Evolutionary conservation across 2,113 vertebrate genomes (phyloP).

Genomic region (Vicugna pacos): DNA sequence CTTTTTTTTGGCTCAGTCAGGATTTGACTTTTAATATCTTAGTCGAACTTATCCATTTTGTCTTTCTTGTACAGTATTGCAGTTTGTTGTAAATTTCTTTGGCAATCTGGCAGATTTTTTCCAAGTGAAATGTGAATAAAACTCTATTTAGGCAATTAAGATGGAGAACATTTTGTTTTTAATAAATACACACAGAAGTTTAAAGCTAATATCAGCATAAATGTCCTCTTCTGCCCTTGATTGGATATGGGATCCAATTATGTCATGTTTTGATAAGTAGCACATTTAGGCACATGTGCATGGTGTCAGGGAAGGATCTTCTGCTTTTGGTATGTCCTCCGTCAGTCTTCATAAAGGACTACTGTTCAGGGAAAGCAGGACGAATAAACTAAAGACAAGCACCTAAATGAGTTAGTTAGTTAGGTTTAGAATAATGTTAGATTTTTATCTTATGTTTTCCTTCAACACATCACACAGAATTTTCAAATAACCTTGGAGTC

Average conservation of each 20-base stretch:
- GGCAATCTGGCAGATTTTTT: not conserved
- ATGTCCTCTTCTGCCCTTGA: not conserved
- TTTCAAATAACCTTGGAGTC: not conserved
- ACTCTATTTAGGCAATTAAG: not conserved
- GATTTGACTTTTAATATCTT: conserved; percentile 8
- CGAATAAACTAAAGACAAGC: not conserved
- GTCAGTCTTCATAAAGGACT: not conserved
- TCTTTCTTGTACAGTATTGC: not conserved
- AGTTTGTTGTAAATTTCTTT: not conserved
- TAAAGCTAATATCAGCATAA: not conserved
- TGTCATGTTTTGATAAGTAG: not conserved
- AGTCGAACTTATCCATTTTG: not conserved
- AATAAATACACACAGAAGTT: not conserved
- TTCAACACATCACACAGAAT: not conserved
- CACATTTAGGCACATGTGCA: not conserved
- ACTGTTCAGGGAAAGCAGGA: not conserved
- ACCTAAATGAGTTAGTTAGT: not conserved
- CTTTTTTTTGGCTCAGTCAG: not conserved
- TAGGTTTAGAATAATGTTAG: not conserved
- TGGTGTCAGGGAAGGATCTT: not conserved
- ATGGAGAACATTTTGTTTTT: not conserved
- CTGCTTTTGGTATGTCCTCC: not conserved
- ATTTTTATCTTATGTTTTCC: not conserved
- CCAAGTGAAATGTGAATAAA: not conserved
- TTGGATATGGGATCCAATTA: not conserved